phyloP scores from a whole-genome alignment of 2,797 vertebrate species.

The Ctenopoma kingsleyae region DNA sequence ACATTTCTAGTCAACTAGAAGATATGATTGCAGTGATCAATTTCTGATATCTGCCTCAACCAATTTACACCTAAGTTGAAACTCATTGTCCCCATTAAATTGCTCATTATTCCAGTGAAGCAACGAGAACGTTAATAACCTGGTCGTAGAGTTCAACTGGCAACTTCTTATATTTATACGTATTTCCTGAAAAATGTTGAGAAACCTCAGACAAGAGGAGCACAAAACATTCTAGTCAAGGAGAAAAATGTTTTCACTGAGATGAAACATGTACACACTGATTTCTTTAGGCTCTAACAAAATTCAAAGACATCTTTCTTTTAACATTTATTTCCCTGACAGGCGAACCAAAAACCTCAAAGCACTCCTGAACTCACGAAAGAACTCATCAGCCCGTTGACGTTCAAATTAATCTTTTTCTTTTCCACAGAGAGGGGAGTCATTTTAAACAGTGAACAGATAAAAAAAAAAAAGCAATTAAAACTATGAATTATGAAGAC shows the following conservation, averaged over 20 bases:
- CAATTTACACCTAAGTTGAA: not conserved
- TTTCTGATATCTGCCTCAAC: not conserved
- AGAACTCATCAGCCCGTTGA: slow-evolving; percentile 25
- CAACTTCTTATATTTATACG: slow-evolving; percentile 9
- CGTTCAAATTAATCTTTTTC: slow-evolving; percentile 25
- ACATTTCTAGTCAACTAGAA: not conserved
- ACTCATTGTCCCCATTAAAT: too few relatives aligned
- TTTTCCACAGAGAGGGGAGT: slow-evolving; percentile 31
- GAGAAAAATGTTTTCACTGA: slow-evolving; percentile 9
- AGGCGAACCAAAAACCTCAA: slow-evolving; percentile 26
- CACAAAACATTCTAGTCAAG: not conserved
- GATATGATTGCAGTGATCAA: not conserved
- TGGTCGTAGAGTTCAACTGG: slow-evolving; percentile 6
- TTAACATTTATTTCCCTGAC: slow-evolving; percentile 32
- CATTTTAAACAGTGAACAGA: slow-evolving; percentile 5
- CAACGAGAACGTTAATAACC: slow-evolving; percentile 4
- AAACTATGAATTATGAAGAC: slow-evolving; percentile 45
- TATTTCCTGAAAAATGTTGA: slow-evolving; percentile 33
- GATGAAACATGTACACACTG: slow-evolving; percentile 28
- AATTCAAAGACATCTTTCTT: slow-evolving; percentile 42
- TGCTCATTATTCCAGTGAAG: slow-evolving; percentile 10
- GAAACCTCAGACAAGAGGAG: not conserved
- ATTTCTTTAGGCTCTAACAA: slow-evolving; percentile 46
- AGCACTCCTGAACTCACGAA: slow-evolving; percentile 26
- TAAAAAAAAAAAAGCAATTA: slow-evolving; percentile 46